These are phyloP conservation scores for Fratercula arctica DNA, from an alignment of 2,797 vertebrate species.

Conservation along the genomic window DNA sequence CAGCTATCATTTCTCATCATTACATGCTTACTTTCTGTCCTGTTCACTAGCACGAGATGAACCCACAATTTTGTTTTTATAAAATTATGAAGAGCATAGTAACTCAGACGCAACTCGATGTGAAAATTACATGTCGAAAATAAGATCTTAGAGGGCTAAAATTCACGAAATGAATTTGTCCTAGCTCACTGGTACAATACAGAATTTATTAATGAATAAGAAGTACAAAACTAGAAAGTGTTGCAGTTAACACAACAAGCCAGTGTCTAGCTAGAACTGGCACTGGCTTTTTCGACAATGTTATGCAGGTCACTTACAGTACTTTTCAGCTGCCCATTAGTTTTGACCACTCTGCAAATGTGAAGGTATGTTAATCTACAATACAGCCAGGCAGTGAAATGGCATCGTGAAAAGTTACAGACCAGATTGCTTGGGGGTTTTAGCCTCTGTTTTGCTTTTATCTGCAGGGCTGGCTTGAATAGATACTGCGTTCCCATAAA, in stretches of 20 bases:
- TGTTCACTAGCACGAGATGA: neutral
- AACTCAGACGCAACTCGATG: neutral
- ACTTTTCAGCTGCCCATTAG: neutral
- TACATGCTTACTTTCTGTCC: neutral
- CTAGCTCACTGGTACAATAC: neutral
- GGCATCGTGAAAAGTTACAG: neutral
- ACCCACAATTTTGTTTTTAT: too few species aligned
- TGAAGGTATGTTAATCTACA: neutral
- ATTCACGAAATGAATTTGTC: neutral
- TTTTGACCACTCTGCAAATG: neutral
- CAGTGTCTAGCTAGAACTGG: too few species aligned
- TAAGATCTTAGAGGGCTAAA: neutral
- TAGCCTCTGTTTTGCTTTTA: neutral
- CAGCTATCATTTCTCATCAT: neutral
- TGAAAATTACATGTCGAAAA: neutral
- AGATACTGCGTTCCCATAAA: neutral
- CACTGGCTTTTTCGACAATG: neutral
- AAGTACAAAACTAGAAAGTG: neutral
- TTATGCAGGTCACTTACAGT: rapidly evolving
- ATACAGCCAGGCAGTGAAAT: neutral
- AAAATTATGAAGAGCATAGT: neutral
- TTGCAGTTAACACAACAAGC: neutral
- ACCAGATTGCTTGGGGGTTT: neutral
- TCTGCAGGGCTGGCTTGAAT: neutral
- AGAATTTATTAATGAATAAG: neutral